Evolutionary conservation across 2,797 vertebrate species (phyloP).

Genomic region (Bucorvus abyssinicus): DNA sequence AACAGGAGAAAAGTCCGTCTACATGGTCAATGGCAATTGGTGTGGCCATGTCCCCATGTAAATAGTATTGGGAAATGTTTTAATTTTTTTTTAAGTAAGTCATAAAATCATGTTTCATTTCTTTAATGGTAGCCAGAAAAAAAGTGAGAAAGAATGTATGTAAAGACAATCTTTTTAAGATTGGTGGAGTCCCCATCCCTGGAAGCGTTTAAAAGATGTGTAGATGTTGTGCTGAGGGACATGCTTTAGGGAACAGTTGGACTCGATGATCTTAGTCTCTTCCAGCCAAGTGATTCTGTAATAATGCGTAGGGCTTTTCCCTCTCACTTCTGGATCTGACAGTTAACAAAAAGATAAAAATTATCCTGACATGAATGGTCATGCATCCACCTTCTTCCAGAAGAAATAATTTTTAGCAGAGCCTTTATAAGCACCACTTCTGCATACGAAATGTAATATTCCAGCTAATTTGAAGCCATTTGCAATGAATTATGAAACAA

Average conservation of each 20-base stretch:
- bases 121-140: not conserved
- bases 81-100: not conserved
- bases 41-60: not conserved
- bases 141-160: not conserved
- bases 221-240: no score
- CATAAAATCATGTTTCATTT: not conserved
- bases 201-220: no score
- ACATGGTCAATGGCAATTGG: not conserved
- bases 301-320: not conserved
- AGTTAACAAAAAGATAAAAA: not conserved
- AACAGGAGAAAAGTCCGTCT: not conserved
- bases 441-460: not conserved
- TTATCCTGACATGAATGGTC: not conserved
- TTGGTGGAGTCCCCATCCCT: no score
- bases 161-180: not conserved
- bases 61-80: not conserved
- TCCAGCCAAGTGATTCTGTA: no score
- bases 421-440: not conserved
- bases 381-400: not conserved
- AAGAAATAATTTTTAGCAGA: not conserved
- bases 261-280: no score
- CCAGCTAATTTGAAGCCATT: not conserved
- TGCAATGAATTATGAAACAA: slow-evolving; percentile 8
- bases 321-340: not conserved
- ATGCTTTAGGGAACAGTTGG: no score